Base-by-base conservation (phyloP, 2,888 invertebrate genomes). In the Imbricaverruca yamaguchii region DNA sequence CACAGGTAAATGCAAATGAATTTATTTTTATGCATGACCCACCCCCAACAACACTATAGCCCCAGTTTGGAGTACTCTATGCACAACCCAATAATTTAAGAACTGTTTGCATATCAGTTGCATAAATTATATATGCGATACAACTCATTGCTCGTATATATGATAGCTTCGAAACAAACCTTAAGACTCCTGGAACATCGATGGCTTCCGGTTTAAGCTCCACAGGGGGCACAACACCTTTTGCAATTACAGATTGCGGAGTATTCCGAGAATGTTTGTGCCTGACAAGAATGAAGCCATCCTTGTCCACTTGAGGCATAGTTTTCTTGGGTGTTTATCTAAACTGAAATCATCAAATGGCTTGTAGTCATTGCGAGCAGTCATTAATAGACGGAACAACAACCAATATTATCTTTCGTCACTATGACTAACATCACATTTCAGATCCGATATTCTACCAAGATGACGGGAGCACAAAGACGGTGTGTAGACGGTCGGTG, bases 281-380 rank as follows among this genome's bases (percentile, higher is more conserved):
- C 13, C 79, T n/a, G 12, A 79, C 79, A 18, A 79, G 57, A 59
- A 79, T 79, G 18, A 79, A 79, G 13, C 79, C 79, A 79, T 79
- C 79, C 8, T 59, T 79, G 25, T 79, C 79, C 8, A 79, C 56
- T 23, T 79, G 79, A 4, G 79, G 79, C 79, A 79, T 79, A 15
- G 21, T 25, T 69, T 25, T 21, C 21, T 18, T 63, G n/a, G 21
- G n/a, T 63, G n/a, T n/a, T 21, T 63, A 63, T 1, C 67, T 67
- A 25, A 67, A 67, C 21, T n/a, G 39, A 67, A 23, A 25, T 67
- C 23, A 11, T n/a, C 12, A 0, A 23, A n/a, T 67, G 12, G 9
- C 23, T 13, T 11, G 23, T 23, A 25, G 10, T 23, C 10, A 67
- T 18, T 18, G 13, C 12, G 63, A n/a, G 23, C 9, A 23, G 59